Evolutionary conservation across 2,888 invertebrate genomes (phyloP), one percentile per base, ranked within the genome.

Genomic region (Drosophila fulvimacula): DNA sequence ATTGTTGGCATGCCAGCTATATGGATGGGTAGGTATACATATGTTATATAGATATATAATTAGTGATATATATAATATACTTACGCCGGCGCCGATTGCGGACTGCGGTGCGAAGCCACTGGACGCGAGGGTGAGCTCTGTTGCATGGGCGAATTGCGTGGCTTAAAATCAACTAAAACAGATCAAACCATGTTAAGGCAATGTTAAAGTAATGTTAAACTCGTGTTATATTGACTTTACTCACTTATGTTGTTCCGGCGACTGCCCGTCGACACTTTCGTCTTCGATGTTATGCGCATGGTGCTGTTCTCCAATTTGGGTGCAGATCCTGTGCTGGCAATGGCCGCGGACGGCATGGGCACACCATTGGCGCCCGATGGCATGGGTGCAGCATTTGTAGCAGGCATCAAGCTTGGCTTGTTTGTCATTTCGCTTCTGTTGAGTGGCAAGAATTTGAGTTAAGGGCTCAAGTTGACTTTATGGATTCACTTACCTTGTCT

Each of bases 401-500:
- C 71, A 30, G 81, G 81, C 81, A 76, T 74, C 66, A 86, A 89
- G 81, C 78, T 88, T 71, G 87, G 88, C 84, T 92, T 92, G 82
- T 82, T 91, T 84, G 90, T 85, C 81, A 91, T 83, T 89, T 92
- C 92, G 83, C 86, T 92, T 79, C 90, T 90, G 30, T 48, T 5
- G 17, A 48, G 11, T 11, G 13, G 9, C 11, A 24, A 10, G 13
- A 6, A 30, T 9, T 42, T 27, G 2, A 2, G 5, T 46, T 30
- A 19, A 7, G 0, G 5, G n/a, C 1, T 13, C 7, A 5, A 9
- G 17, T 21, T 11, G 7, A 17, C 7, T 11, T 19, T 9, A 1
- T 3, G n/a, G 6, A 5, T 30, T 0, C n/a, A 88, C 94, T 91
- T 91, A 96, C 95, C 97, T 95, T 57, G 98, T 98, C 93, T 97